phyloP scores from a whole-genome alignment of 2,797 vertebrate species.

The Hypotaenidia philippensis region DNA sequence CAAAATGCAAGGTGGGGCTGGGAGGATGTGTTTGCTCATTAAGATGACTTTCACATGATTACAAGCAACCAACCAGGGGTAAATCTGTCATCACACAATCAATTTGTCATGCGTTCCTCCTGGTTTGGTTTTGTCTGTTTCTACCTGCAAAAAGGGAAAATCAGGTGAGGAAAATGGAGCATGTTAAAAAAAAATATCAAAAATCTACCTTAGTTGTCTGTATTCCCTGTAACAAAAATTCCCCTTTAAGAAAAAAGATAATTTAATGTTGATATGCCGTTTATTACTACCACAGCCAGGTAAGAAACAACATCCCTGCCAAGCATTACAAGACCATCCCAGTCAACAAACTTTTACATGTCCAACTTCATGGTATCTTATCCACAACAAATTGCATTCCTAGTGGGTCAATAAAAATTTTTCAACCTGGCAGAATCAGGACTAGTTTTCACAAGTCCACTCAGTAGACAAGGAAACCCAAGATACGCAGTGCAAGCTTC shows the following conservation, averaged over 20 bases:
- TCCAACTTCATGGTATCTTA: background rate
- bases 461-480: background rate
- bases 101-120: background rate
- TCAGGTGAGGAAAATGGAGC: background rate
- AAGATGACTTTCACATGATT: background rate
- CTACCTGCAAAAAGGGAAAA: background rate
- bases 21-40: background rate
- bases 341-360: background rate
- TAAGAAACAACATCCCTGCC: background rate
- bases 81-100: background rate
- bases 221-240: background rate
- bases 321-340: background rate
- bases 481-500: background rate
- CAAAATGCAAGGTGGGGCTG: conserved; percentile 2
- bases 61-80: background rate
- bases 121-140: background rate
- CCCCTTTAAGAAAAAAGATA: background rate
- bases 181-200: background rate
- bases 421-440: background rate
- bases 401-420: background rate
- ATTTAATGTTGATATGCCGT: background rate
- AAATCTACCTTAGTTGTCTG: background rate
- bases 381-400: background rate
- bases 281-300: background rate
- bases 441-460: background rate